Evolutionary conservation across 2,113 vertebrate genomes (phyloP), one percentile per base, ranked within the genome.

Genomic region (Cyanistes caeruleus): DNA sequence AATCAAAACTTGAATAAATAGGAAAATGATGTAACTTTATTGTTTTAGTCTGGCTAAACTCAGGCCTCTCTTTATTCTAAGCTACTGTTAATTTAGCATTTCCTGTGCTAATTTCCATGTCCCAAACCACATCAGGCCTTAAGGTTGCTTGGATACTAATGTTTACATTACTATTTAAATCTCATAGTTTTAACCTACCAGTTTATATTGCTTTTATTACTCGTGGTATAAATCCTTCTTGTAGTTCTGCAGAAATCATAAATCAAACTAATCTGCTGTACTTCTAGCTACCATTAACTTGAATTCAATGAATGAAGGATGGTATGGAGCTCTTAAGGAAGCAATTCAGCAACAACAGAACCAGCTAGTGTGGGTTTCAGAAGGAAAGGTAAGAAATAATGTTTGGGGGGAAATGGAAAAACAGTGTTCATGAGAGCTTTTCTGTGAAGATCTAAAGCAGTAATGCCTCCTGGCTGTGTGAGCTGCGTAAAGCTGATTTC

Each of bases 251-350:
- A 84, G 37, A 91, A 92, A 72, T 82, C 17, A 0, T 27, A 93
- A 83, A 22, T 93, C 43, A 77, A 13, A 94, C 60, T 93, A 95
- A 78, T 65, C 19, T 93, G 51, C 91, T 97, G n/a, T 96, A 74
- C 90, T 98, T 97, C 72, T 96, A 99, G 99, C 99, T 81, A 99
- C 98, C 89, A 99, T 99, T 97, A 99, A 99, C 97, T 97, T 99
- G 98, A 99, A 99, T 97, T 99, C 99, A 81, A 99, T 99, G 99
- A 99, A 99, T 43, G 99, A 99, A 46, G 99, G 99, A 62, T 99
- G 99, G 99, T 99, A 99, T 76, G 99, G 99, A 19, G 99, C 99
- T 41, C 97, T 99, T 74, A 99, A 99, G 84, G 99, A 99, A 97
- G 99, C 98, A 18, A 98, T 99, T 93, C 99, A 99, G 64, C 99